Base-by-base conservation (phyloP, 2,113 vertebrate species). In the Leiothrix lutea region DNA sequence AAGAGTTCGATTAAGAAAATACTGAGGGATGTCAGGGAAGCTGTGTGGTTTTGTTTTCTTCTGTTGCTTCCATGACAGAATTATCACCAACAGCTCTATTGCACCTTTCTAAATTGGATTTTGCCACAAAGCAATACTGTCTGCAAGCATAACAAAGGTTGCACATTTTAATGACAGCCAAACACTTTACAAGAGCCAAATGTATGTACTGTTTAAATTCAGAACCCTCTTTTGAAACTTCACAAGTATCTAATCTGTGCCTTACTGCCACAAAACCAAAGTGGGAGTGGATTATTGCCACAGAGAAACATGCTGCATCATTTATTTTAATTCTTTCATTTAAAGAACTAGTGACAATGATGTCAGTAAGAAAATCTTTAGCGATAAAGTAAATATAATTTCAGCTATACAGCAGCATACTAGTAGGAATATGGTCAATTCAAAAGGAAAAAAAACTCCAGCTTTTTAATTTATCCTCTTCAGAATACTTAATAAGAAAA, bases 281-380 rank as follows among this genome's bases (percentile, higher is more conserved):
- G 51, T 26, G 31, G 53, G 13, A 80, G 19, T 31, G 66, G 85
- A 98, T 98, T 91, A 96, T 94, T 79, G 86, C 42, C 58, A 62
- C 23, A 51, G 79, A 92, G 82, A 97, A 85, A 93, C 70, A 96
- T 38, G 86, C 83, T 96, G 78, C 93, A 96, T 81, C 51, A 97
- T 98, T 98, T 97, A 94, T 97, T 97, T 96, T 94, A 95, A 48
- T 53, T 54, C 24, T 95, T 97, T 94, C 93, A 81, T 95, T 98
- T 94, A 97, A 95, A 93, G 92, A 94, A 87, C 74, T 73, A 96
- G 97, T 96, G 97, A 95, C 86, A 74, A 65, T 13, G 62, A 89
- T 60, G 40, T 73, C 91, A 97, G 97, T 93, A 97, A 97, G 74
- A 75, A 75, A 58, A 61, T 64, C 44, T 89, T 88, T 67, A 24